phyloP scores from a whole-genome alignment of 2,113 vertebrate genomes.

The Xyliphius kryptos region DNA sequence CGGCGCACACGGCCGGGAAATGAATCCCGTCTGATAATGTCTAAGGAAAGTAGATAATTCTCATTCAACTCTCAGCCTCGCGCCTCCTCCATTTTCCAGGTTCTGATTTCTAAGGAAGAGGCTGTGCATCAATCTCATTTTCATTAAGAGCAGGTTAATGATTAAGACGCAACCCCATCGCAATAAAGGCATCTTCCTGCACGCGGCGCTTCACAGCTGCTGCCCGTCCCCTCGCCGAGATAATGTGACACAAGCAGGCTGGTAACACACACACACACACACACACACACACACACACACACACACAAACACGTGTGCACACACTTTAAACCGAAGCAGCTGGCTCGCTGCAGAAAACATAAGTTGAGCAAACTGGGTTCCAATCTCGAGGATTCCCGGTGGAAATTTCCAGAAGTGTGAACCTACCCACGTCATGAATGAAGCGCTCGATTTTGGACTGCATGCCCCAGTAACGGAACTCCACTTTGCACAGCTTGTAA shows the following conservation, averaged over 20 bases:
- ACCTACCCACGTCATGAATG: slow-evolving; percentile 95
- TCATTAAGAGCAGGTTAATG: slow-evolving; percentile 43
- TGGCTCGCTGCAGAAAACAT: slow-evolving; percentile 15
- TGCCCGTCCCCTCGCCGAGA: slow-evolving; percentile 21
- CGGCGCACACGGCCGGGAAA: slow-evolving; percentile 45
- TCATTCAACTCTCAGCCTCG: background rate
- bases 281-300: slow-evolving; percentile 11
- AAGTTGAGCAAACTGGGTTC: slow-evolving; percentile 4
- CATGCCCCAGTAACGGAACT: slow-evolving; percentile 99
- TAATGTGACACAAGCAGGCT: slow-evolving; percentile 17
- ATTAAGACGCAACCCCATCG: slow-evolving; percentile 11
- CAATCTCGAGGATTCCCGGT: slow-evolving; percentile 13
- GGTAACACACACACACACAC: slow-evolving; percentile 15
- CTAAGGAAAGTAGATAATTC: slow-evolving; percentile 34
- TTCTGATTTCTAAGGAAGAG: background rate
- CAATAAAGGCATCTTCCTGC: slow-evolving; percentile 16
- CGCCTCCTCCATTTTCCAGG: background rate
- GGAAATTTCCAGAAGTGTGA: slow-evolving; percentile 1
- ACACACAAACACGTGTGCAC: slow-evolving; percentile 16
- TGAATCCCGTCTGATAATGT: slow-evolving; percentile 46
- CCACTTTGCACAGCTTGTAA: slow-evolving; percentile 98
- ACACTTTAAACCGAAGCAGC: slow-evolving; percentile 10
- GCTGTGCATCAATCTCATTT: slow-evolving; percentile 28
- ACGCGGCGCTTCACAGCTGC: slow-evolving; percentile 27
- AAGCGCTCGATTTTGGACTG: slow-evolving; percentile 98